These are phyloP conservation scores for Calliopum simillimum DNA, from an alignment of 2,888 invertebrate genomes.

Conservation along the genomic window DNA sequence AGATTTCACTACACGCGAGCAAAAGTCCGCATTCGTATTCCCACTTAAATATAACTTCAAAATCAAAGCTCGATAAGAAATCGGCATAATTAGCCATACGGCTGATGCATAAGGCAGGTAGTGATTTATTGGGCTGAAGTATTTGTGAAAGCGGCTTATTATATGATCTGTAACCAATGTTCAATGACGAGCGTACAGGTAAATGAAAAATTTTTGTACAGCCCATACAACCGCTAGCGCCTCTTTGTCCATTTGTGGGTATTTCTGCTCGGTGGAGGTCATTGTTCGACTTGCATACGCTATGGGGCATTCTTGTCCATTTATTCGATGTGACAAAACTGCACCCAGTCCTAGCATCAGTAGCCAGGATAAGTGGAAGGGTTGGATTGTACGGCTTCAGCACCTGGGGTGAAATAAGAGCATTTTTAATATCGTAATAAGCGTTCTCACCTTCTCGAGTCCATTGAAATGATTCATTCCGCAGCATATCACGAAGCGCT, in stretches of 20 bases:
- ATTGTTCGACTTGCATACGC: conserved; percentile 24
- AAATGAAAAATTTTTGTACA: too few species aligned
- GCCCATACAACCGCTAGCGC: too few species aligned
- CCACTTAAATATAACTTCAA: too few species aligned
- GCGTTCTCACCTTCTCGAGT: conserved; percentile 10
- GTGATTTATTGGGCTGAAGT: conserved; percentile 31
- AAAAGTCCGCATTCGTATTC: too few species aligned
- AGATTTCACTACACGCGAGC: too few species aligned
- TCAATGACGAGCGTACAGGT: too few species aligned
- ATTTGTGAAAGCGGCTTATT: conserved; percentile 37
- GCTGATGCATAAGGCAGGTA: conserved; percentile 30
- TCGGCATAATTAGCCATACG: conserved; percentile 21
- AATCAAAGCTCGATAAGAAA: too few species aligned
- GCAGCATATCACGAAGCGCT: too few species aligned
- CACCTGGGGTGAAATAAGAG: conserved; percentile 22
- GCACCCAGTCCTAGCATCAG: conserved; percentile 36
- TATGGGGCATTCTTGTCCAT: conserved; percentile 8
- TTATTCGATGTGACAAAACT: conserved; percentile 29
- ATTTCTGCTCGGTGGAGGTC: conserved; percentile 11
- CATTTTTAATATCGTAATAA: conserved; percentile 22
- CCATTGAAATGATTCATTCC: conserved; percentile 28
- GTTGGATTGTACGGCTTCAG: conserved; percentile 29
- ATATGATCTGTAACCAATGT: too few species aligned
- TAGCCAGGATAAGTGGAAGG: conserved; percentile 35
- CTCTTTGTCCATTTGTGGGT: conserved; percentile 19